phyloP scores from a whole-genome alignment of 2,888 invertebrate species.

The Platerodrilus igneus region DNA sequence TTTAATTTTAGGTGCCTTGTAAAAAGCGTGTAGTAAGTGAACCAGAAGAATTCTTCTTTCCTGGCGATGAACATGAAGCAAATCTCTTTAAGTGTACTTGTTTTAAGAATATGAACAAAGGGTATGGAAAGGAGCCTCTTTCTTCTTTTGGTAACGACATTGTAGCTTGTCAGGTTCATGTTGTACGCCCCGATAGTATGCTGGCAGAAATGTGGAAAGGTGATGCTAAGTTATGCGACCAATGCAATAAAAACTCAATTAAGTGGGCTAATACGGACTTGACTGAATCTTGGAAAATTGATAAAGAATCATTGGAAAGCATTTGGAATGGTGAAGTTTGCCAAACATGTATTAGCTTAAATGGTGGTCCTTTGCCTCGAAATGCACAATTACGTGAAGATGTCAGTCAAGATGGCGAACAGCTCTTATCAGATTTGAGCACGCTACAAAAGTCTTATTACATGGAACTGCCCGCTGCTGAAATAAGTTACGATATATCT shows the following conservation, averaged over 20 bases:
- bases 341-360: slow-evolving; percentile 37
- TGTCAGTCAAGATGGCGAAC: slow-evolving; percentile 57
- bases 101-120: slow-evolving; percentile 14
- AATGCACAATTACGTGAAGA: slow-evolving; percentile 48
- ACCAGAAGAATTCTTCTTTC: slow-evolving; percentile 36
- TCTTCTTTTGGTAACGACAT: slow-evolving; percentile 23
- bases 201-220: slow-evolving; percentile 39
- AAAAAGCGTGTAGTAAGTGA: slow-evolving; percentile 29
- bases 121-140: slow-evolving; percentile 24
- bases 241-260: slow-evolving; percentile 40
- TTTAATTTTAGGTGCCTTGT: slow-evolving; percentile 28
- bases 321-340: slow-evolving; percentile 47
- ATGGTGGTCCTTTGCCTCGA: slow-evolving; percentile 30
- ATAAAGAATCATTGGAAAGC: slow-evolving; percentile 33
- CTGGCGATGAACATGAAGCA: slow-evolving; percentile 32
- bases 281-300: slow-evolving; percentile 25
- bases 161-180: slow-evolving; percentile 20
- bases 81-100: slow-evolving; percentile 20
- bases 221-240: slow-evolving; percentile 45
- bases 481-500: slow-evolving; percentile 36
- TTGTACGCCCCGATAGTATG: slow-evolving; percentile 29
- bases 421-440: slow-evolving; percentile 57
- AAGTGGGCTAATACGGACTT: slow-evolving; percentile 28
- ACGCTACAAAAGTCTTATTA: slow-evolving; percentile 53
- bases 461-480: slow-evolving; percentile 37